These are phyloP conservation scores for Gobius niger DNA, from an alignment of 2,113 vertebrate genomes.

Conservation along the genomic window DNA sequence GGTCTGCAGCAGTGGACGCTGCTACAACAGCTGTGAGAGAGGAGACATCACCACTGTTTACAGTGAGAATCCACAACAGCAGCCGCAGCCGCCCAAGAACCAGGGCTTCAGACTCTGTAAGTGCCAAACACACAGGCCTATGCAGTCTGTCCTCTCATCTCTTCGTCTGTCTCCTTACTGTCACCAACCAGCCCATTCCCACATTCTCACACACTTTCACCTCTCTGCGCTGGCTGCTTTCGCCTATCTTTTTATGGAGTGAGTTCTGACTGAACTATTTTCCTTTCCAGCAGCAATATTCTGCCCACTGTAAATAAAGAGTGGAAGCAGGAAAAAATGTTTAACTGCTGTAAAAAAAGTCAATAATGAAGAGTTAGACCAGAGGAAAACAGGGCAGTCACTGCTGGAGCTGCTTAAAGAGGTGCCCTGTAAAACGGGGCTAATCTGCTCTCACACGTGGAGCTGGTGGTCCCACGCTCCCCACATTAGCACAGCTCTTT, in stretches of 20 bases:
- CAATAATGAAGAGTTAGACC: slow-evolving; percentile 30
- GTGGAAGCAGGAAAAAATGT: slow-evolving; percentile 31
- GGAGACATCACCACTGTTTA: slow-evolving; percentile 80
- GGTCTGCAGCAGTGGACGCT: slow-evolving; percentile 70
- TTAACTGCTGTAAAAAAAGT: slow-evolving; percentile 42
- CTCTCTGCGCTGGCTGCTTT: slow-evolving; percentile 29
- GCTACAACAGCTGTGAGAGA: slow-evolving; percentile 79
- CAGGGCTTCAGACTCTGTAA: slow-evolving; percentile 81
- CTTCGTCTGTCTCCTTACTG: slow-evolving; percentile 15
- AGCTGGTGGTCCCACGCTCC: slow-evolving; percentile 71
- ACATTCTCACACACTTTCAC: slow-evolving; percentile 32
- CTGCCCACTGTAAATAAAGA: slow-evolving; percentile 48
- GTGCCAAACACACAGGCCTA: slow-evolving; percentile 51
- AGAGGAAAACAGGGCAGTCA: slow-evolving; percentile 26
- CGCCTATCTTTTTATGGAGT: slow-evolving; percentile 47
- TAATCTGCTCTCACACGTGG: slow-evolving; percentile 65
- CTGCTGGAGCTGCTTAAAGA: slow-evolving; percentile 53
- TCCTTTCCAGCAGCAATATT: slow-evolving; percentile 51
- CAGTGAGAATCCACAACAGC: slow-evolving; percentile 72
- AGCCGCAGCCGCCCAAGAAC: slow-evolving; percentile 62
- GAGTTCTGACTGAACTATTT: slow-evolving; percentile 52
- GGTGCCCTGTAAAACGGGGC: slow-evolving; percentile 53
- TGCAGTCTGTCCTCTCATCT: slow-evolving; percentile 13
- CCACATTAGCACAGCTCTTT: slow-evolving; percentile 65
- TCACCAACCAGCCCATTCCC: slow-evolving; percentile 28